Base-by-base conservation (phyloP, 2,888 invertebrate genomes). In the Tortrix viridana region DNA sequence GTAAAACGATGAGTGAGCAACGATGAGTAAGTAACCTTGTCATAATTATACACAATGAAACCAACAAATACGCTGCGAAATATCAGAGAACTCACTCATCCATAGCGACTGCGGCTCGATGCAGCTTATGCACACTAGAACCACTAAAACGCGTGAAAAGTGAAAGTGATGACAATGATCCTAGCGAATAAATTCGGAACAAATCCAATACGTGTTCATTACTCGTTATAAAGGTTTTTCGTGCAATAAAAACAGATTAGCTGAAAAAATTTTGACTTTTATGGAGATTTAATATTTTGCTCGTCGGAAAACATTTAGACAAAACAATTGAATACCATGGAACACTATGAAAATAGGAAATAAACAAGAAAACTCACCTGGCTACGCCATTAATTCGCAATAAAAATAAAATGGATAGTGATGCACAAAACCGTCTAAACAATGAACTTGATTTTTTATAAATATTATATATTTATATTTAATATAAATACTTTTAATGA, bases 361-460 rank as follows among this genome's bases (percentile, higher is more conserved):
- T 88, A 90, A 90, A 91, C 89, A 91, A 90, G 87, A 85, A 89
- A 88, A 87, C 92, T 91, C 86, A 92, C 92, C 91, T 90, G 89
- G 90, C 92, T 92, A 92, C 91, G 92, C 92, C 92, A 92, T 92
- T 92, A 89, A 89, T 92, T 90, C 91, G 90, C 88, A 92, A 86
- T 90, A 92, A 90, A 90, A 90, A 91, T 89, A 89, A 89, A 89
- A 81, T 81, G 74, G 59, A 50, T 50, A 59, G 64, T 49, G 59
- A 23, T 59, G 59, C 9, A 20, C 5, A 18, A 57, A 57, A 62
- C 38, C 50, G 62, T 14, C 41, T 18, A 38, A 57, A 20, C 3
- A 2, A n/a, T 41, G 16, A 41, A 1, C 5, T 41, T n/a, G 1
- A 16, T 32, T 7, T 12, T 12, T 32, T 32, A 32, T 12, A n/a